phyloP scores from a whole-genome alignment of 2,113 vertebrate species.

The Clinocottus analis region DNA sequence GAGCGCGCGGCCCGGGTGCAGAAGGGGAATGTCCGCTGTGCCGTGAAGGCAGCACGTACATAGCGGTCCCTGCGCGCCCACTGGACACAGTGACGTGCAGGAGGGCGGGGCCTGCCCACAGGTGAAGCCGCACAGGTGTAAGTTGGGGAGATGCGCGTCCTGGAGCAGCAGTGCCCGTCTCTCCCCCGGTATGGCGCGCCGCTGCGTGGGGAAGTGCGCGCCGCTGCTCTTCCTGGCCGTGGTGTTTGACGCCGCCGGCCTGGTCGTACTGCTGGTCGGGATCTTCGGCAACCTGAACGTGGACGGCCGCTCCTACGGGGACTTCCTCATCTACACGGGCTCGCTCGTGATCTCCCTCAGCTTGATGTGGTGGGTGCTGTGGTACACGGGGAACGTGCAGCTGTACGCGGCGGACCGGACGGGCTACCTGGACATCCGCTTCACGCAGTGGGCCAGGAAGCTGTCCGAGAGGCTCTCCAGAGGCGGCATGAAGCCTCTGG shows the following conservation, averaged over 20 bases:
- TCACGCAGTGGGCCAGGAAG: conserved; percentile 79
- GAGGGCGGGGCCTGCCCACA: conserved; percentile 66
- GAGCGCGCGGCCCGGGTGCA: no score
- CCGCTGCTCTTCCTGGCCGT: conserved; percentile 74
- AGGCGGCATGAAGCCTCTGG: conserved; percentile 55
- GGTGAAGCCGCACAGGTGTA: conserved; percentile 70
- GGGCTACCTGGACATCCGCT: conserved; percentile 51
- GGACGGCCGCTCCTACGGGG: conserved; percentile 80
- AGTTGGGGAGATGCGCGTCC: conserved; percentile 45
- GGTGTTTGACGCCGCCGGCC: conserved; percentile 71
- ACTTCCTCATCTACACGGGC: conserved; percentile 85
- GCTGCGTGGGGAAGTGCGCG: conserved; percentile 74
- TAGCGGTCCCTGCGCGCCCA: not conserved
- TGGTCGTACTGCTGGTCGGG: conserved; percentile 78
- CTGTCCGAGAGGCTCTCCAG: conserved; percentile 77
- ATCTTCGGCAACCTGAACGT: conserved; percentile 79
- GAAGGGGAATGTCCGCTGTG: no score
- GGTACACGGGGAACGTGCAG: conserved; percentile 82
- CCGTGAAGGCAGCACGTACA: conserved; percentile 3
- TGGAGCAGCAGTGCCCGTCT: conserved; percentile 11
- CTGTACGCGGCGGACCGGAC: conserved; percentile 50
- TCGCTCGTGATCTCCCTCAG: conserved; percentile 81
- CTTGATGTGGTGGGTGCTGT: conserved; percentile 83
- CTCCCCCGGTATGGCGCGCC: conserved; percentile 70
- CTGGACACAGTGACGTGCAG: conserved; percentile 37